Conservation (phyloP, 2,797 vertebrate genomes). For the Manis crassicaudata region DNA sequence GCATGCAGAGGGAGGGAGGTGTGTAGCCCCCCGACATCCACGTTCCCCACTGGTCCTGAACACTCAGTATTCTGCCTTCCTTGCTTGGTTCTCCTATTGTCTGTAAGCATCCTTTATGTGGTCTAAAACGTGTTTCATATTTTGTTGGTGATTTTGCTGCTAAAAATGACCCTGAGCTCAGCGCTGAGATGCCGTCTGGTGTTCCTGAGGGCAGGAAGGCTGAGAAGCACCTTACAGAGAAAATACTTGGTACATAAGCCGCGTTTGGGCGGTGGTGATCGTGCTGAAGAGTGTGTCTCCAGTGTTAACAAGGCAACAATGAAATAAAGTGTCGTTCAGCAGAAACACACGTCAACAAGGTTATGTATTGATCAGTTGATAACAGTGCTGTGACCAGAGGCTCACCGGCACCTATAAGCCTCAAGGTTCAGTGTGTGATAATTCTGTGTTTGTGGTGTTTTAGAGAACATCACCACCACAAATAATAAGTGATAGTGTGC, state of each 20-base stretch:
- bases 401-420: no score
- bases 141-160: background rate
- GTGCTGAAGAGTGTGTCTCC: fast-evolving
- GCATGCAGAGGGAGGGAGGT: fast-evolving
- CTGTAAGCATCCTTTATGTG: background rate
- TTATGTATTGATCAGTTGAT: no score
- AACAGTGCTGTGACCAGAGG: no score
- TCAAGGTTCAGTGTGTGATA: no score
- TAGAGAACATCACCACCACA: no score
- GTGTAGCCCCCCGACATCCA: fast-evolving
- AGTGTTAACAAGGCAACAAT: fast-evolving
- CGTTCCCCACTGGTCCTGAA: background rate
- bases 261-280: background rate
- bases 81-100: fast-evolving
- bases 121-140: no score
- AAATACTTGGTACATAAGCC: background rate
- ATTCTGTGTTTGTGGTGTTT: background rate
- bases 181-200: fast-evolving
- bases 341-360: background rate
- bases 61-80: background rate
- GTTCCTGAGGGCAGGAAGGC: no score
- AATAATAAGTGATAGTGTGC: background rate
- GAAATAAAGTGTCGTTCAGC: background rate
- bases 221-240: fast-evolving
- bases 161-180: fast-evolving